A percentile compares a stretch with the other conserved stretches of the same genome.
phyloP scores from a whole-genome alignment of 1,140 invertebrate genomes.

The Drosophila sulfurigaster region DNA sequence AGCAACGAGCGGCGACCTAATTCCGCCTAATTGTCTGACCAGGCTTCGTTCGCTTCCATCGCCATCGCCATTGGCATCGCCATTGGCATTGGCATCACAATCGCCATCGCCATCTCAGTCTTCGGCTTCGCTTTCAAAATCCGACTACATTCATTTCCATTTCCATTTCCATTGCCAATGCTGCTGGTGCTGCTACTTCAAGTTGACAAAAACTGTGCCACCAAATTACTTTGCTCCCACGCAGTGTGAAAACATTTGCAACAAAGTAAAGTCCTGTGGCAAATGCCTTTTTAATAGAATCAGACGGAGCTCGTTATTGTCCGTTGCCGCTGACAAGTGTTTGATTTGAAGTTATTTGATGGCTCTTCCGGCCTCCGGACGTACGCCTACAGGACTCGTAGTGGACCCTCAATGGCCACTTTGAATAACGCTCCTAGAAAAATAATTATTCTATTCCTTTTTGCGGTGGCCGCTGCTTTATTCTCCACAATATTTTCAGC shows the following conservation, averaged over 20 bases:
- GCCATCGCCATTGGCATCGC: not conserved
- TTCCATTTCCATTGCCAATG: not conserved
- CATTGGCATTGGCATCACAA: not conserved
- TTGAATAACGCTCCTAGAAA: not conserved
- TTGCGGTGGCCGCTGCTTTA: no score
- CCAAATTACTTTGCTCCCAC: conserved; percentile 40
- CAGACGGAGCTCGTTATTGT: conserved; percentile 20
- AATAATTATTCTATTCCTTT: no score
- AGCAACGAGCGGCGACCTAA: conserved; percentile 49
- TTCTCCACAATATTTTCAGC: no score
- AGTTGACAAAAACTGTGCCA: conserved; percentile 40
- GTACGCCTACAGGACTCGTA: not conserved
- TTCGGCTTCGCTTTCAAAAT: not conserved
- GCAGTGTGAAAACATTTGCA: conserved; percentile 4
- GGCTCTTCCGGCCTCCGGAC: conserved; percentile 22
- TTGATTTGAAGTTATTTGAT: conserved; percentile 76
- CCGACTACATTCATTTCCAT: conserved; percentile 28
- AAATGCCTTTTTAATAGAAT: conserved; percentile 74
- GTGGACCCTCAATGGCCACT: not conserved
- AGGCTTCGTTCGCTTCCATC: not conserved
- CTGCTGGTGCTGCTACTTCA: not conserved
- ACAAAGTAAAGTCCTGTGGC: conserved; percentile 11
- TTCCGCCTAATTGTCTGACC: conserved; percentile 59
- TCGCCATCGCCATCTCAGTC: not conserved
- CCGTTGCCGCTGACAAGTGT: conserved; percentile 42